Evolutionary conservation across 2,888 invertebrate genomes (phyloP).

Genomic region (Pristionchus mayeri): DNA sequence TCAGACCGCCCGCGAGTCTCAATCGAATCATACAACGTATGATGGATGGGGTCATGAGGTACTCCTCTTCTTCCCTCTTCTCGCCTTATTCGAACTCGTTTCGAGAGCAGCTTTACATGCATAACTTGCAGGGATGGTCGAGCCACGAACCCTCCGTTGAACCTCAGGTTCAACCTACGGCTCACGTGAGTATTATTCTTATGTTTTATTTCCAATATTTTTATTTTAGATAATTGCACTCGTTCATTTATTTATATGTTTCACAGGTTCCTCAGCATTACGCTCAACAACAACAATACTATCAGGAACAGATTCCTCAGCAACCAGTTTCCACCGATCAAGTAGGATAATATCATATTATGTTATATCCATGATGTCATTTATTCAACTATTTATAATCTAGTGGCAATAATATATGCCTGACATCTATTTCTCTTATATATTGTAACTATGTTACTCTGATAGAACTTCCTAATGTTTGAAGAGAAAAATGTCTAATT

Average conservation of each 20-base stretch:
- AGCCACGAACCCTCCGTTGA: conserved; percentile 37
- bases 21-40: conserved; percentile 38
- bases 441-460: too few species aligned
- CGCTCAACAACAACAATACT: conserved; percentile 25
- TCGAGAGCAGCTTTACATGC: background rate
- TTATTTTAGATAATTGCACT: background rate
- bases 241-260: background rate
- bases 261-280: background rate
- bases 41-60: conserved; percentile 41
- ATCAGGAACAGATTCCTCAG: conserved; percentile 18
- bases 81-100: background rate
- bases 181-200: background rate
- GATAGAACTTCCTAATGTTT: too few species aligned
- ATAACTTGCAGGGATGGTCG: conserved; percentile 23
- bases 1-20: conserved; percentile 2
- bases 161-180: conserved; percentile 27
- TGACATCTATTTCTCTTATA: too few species aligned
- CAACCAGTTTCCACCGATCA: background rate
- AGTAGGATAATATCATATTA: background rate
- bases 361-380: background rate
- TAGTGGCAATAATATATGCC: too few species aligned
- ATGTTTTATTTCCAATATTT: background rate
- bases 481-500: background rate
- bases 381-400: too few species aligned
- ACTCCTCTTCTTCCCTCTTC: background rate